Conservation (phyloP, 1,140 invertebrate genomes). For the Oryzaephilus surinamensis region DNA sequence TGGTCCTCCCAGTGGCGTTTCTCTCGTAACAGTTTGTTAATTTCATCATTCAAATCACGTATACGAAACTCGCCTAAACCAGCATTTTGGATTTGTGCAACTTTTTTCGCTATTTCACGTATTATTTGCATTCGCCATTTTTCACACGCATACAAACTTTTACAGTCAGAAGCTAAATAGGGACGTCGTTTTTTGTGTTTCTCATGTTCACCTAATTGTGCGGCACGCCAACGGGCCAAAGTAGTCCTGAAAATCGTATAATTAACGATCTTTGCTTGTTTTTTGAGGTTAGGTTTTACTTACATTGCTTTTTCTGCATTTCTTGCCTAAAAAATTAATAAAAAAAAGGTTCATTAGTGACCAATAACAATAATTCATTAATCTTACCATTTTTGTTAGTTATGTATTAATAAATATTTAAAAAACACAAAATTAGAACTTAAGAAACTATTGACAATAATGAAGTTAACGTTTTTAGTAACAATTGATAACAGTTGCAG, state of each 20-base stretch:
- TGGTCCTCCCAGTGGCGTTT: slow-evolving; percentile 96
- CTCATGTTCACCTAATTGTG: slow-evolving; percentile 76
- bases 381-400: slow-evolving; percentile 2
- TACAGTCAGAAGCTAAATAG: slow-evolving; percentile 88
- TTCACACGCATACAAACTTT: slow-evolving; percentile 79
- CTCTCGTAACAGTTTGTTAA: slow-evolving; percentile 93
- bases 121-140: slow-evolving; percentile 96
- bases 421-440: no score
- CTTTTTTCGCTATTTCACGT: slow-evolving; percentile 94
- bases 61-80: slow-evolving; percentile 97
- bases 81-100: slow-evolving; percentile 99
- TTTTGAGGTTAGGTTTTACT: slow-evolving; percentile 39
- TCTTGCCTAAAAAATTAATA: slow-evolving; percentile 47
- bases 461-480: no score
- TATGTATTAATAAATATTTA: no score
- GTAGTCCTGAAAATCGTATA: slow-evolving; percentile 65
- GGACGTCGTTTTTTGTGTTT: slow-evolving; percentile 75
- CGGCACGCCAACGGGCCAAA: slow-evolving; percentile 86
- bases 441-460: no score
- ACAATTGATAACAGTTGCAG: no score
- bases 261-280: slow-evolving; percentile 1
- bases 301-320: slow-evolving; percentile 80
- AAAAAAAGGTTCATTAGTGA: background rate
- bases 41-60: slow-evolving; percentile 97
- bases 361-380: background rate